Evolutionary conservation across 2,113 vertebrate species (phyloP).

Genomic region (Xiphophorus hellerii): DNA sequence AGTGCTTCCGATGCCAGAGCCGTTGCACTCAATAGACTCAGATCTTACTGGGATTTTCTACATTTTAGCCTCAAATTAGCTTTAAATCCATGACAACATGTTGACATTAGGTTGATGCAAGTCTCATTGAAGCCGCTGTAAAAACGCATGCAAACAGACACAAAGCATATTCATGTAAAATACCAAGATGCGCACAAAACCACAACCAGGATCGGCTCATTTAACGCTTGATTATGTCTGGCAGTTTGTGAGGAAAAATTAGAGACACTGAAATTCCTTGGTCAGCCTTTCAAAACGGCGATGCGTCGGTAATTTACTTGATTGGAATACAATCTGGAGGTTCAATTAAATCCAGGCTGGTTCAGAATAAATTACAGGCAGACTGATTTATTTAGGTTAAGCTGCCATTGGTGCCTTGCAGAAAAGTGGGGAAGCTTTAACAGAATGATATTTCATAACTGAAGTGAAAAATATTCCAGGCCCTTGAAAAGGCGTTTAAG

Average conservation of each 20-base stretch:
- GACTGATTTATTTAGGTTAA: slow-evolving; percentile 84
- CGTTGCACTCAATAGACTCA: slow-evolving; percentile 8
- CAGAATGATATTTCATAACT: slow-evolving; percentile 64
- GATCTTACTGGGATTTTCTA: slow-evolving; percentile 24
- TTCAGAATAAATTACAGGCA: slow-evolving; percentile 65
- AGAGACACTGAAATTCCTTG: slow-evolving; percentile 57
- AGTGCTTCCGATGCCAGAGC: slow-evolving; percentile 12
- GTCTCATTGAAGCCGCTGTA: slow-evolving; percentile 5
- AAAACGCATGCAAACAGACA: slow-evolving; percentile 17
- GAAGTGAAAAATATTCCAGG: slow-evolving; percentile 72
- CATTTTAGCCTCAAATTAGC: slow-evolving; percentile 63
- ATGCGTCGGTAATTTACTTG: slow-evolving; percentile 62
- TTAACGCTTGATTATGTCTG: slow-evolving; percentile 39
- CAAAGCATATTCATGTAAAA: slow-evolving; percentile 37
- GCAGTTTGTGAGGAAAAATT: slow-evolving; percentile 45
- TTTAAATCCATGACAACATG: slow-evolving; percentile 59
- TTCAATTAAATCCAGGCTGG: slow-evolving; percentile 69
- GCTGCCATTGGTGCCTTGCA: slow-evolving; percentile 59
- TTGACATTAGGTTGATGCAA: slow-evolving; percentile 30
- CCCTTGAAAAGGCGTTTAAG: slow-evolving; percentile 72
- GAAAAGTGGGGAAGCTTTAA: slow-evolving; percentile 63
- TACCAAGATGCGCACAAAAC: slow-evolving; percentile 22
- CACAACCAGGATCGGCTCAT: slow-evolving; percentile 38
- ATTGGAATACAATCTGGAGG: slow-evolving; percentile 63
- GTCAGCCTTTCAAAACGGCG: slow-evolving; percentile 60